Base-by-base conservation (phyloP, 2,888 invertebrate genomes). In the Linnaemya vulpina region DNA sequence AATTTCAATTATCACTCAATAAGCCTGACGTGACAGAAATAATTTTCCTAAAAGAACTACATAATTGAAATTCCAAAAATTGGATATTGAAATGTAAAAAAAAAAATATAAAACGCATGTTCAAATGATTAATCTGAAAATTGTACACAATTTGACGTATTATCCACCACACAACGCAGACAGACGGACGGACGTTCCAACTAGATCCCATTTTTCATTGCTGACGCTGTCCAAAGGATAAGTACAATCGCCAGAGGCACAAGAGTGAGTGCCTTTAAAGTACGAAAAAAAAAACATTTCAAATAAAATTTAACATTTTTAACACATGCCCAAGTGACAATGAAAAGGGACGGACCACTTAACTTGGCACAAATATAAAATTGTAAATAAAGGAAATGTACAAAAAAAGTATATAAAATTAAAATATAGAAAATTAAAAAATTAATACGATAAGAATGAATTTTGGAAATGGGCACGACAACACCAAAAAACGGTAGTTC, bases 281-380 rank as follows among this genome's bases (percentile, higher is more conserved):
- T 60, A 83, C n/a, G n/a, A n/a, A n/a, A n/a, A 71, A 77, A 46
- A 83, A 71, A 30, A 65, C 58, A 71, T 74, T 82, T 60, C 53
- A 79, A 76, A 79, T 78, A 43, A 71, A 78, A 75, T 80, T 74
- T 30, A 74, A 74, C 25, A 60, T 58, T 75, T 85, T 85, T 13
- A 82, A 85, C 85, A 82, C 85, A 85, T 85, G 85, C 68, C 77
- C 76, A 84, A 81, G 80, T 77, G 77, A 65, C 74, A 80, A 60
- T 67, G 67, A 51, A 71, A 38, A 51, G 67, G 85, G 62, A 82
- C 78, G 85, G 62, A 82, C 78, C 78, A 82, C 85, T 85, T 79
- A 82, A 82, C 82, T 82, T 65, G 58, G 17, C 55, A 60, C 60
- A 67, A 82, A 71, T 53, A 62, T 22, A 40, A 51, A 74, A 78